phyloP scores from a whole-genome alignment of 1,140 invertebrate genomes.

The Meloidogyne exigua region DNA sequence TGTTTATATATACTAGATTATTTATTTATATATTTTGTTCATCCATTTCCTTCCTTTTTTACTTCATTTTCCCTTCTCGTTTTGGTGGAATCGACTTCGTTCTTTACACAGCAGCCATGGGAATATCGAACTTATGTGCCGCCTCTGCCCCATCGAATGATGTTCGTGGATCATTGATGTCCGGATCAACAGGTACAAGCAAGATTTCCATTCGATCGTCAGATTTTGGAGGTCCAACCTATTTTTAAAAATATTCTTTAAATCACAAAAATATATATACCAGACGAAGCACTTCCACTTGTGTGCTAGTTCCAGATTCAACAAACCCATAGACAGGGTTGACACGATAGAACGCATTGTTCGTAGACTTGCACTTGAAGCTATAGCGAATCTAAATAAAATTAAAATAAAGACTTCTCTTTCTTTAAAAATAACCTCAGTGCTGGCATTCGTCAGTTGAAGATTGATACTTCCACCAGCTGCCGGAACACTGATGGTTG shows the following conservation, averaged over 20 bases:
- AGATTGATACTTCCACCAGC: background rate
- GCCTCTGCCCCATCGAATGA: background rate
- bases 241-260: background rate
- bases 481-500: background rate
- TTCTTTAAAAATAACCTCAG: background rate
- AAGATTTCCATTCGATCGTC: background rate
- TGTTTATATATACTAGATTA: background rate
- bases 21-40: background rate
- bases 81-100: background rate
- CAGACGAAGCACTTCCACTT: constrained; percentile 4
- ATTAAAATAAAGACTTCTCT: background rate
- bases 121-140: background rate
- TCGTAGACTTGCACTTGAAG: constrained; percentile 4
- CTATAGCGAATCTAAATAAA: background rate
- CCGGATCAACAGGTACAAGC: background rate
- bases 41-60: background rate
- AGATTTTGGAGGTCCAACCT: background rate
- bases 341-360: constrained; percentile 1
- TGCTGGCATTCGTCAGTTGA: background rate
- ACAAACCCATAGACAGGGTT: constrained; percentile 4
- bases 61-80: background rate
- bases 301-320: background rate
- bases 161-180: constrained; percentile 4
- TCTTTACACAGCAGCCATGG: background rate
- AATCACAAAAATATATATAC: background rate